Conservation (phyloP, 2,888 invertebrate genomes). For the Thera britannica region DNA sequence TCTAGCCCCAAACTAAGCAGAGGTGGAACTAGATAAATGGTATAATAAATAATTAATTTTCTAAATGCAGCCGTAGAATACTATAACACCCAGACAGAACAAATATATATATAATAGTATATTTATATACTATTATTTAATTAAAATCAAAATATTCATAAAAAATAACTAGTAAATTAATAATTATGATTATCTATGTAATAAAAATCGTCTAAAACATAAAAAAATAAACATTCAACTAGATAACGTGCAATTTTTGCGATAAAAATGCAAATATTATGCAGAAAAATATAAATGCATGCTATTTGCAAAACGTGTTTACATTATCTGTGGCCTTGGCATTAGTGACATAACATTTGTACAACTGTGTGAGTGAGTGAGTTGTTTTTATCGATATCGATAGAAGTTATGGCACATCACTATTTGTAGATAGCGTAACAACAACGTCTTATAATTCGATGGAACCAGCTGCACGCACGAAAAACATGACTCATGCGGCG, state of each 20-base stretch:
- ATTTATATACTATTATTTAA: too few species aligned
- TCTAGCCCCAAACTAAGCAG: too few species aligned
- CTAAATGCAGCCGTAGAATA: too few species aligned
- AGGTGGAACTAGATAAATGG: too few species aligned
- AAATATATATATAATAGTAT: too few species aligned
- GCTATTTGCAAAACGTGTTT: slow-evolving; percentile 31
- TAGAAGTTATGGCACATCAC: not conserved
- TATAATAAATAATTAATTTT: too few species aligned
- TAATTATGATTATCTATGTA: not conserved
- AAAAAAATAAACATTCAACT: not conserved
- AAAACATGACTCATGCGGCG: too few species aligned
- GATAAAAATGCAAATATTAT: slow-evolving; percentile 30
- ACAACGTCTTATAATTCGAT: too few species aligned
- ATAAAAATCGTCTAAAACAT: not conserved
- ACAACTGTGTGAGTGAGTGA: not conserved
- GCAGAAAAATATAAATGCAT: slow-evolving; percentile 28
- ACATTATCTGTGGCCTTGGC: slow-evolving; percentile 40
- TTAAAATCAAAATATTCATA: too few species aligned
- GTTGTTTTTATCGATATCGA: slow-evolving; percentile 11
- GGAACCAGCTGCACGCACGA: too few species aligned
- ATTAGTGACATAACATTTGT: slow-evolving; percentile 30
- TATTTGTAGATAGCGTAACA: slow-evolving; percentile 2
- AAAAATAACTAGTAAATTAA: too few species aligned
- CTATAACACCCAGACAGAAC: too few species aligned
- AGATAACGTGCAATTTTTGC: not conserved